Evolutionary conservation across 2,113 vertebrate species (phyloP).

Genomic region (Aldabrachelys gigantea): DNA sequence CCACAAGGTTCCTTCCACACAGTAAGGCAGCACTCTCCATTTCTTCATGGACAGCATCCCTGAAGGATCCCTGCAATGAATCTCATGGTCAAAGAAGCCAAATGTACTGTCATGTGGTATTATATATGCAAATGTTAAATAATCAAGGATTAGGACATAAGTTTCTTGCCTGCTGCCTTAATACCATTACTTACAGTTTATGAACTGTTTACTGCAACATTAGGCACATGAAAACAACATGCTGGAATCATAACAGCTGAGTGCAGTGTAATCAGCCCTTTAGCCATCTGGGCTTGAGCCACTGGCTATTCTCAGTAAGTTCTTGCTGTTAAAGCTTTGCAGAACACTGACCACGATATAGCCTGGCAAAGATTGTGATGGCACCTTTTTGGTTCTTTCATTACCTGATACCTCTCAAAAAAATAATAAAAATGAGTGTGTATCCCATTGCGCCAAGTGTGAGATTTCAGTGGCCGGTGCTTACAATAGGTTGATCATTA

Average conservation of each 20-base stretch:
- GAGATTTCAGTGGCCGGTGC: not conserved
- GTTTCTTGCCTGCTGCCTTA: not conserved
- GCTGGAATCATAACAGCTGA: not conserved
- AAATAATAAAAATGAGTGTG: not conserved
- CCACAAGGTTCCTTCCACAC: not conserved
- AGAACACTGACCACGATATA: not conserved
- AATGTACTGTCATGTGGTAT: not conserved
- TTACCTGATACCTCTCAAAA: not conserved
- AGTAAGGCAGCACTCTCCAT: not conserved
- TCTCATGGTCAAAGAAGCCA: no score
- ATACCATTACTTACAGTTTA: not conserved
- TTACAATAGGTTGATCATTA: not conserved
- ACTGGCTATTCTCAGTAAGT: not conserved
- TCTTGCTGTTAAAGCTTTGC: not conserved
- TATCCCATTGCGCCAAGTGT: not conserved
- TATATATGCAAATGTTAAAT: fast-evolving
- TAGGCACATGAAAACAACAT: not conserved
- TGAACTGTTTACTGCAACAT: not conserved
- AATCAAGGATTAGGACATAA: not conserved
- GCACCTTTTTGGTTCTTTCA: not conserved
- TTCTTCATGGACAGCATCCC: not conserved
- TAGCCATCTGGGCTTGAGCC: not conserved
- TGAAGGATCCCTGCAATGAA: not conserved
- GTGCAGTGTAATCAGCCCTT: not conserved
- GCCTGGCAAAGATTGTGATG: not conserved